These are phyloP conservation scores for Drosophila kokeensis DNA, from an alignment of 2,888 invertebrate species.

Conservation along the genomic window DNA sequence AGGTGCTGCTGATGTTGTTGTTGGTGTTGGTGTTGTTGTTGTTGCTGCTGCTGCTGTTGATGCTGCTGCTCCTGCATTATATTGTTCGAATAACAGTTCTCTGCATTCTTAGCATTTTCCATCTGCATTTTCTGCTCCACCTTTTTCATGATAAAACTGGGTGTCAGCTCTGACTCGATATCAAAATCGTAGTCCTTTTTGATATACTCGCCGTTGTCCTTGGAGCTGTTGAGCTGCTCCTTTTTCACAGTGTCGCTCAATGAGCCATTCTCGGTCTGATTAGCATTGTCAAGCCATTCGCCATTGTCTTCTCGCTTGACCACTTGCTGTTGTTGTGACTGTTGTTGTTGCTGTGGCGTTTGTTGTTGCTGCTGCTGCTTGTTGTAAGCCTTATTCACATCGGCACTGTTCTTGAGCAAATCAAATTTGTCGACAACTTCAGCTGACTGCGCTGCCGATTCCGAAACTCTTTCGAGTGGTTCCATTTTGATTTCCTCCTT, in stretches of 20 bases:
- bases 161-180: slow-evolving; percentile 85
- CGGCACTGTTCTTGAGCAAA: slow-evolving; percentile 76
- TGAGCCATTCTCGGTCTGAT: slow-evolving; percentile 41
- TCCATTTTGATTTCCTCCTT: slow-evolving; percentile 83
- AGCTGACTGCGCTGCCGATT: slow-evolving; percentile 15
- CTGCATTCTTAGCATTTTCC: slow-evolving; percentile 19
- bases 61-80: slow-evolving; percentile 42
- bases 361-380: slow-evolving; percentile 55
- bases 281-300: slow-evolving; percentile 40
- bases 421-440: slow-evolving; percentile 79
- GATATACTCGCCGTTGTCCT: slow-evolving; percentile 45
- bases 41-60: slow-evolving; percentile 33
- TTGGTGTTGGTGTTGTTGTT: slow-evolving; percentile 28
- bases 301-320: slow-evolving; percentile 60
- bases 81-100: slow-evolving; percentile 39
- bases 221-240: slow-evolving; percentile 37
- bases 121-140: slow-evolving; percentile 72
- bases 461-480: slow-evolving; percentile 54
- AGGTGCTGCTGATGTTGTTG: slow-evolving; percentile 33
- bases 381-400: slow-evolving; percentile 65
- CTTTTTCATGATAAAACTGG: slow-evolving; percentile 85
- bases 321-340: slow-evolving; percentile 23
- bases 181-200: slow-evolving; percentile 84
- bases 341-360: slow-evolving; percentile 21
- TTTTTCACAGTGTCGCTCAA: slow-evolving; percentile 48